A percentile compares a stretch with the other conserved stretches of the same genome.
Conservation (phyloP, 1,140 invertebrate species). For the Dinoponera quadriceps region DNA sequence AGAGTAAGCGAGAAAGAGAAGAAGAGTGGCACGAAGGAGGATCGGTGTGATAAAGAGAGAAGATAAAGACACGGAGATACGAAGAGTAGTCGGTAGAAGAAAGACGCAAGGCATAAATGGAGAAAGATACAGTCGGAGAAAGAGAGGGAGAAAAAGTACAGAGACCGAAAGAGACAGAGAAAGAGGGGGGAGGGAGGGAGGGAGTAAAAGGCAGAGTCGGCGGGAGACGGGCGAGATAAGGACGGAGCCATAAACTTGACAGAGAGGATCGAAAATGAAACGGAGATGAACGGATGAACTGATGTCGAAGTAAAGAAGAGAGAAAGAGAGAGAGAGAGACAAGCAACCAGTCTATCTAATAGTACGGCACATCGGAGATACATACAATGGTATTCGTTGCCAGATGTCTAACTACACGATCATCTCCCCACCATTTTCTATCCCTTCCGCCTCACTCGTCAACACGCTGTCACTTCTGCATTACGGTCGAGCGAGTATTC, state of each 20-base stretch:
- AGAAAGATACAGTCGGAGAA: constrained; percentile 39
- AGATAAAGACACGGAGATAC: constrained; percentile 41
- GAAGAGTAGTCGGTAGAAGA: constrained; percentile 38
- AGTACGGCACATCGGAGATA: constrained; percentile 81
- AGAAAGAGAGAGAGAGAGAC: constrained; percentile 59
- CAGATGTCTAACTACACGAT: constrained; percentile 81
- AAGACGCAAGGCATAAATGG: constrained; percentile 46
- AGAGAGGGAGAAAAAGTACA: constrained; percentile 30
- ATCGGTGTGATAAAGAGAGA: constrained; percentile 60
- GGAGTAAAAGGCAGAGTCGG: constrained; percentile 52
- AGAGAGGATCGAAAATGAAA: constrained; percentile 64
- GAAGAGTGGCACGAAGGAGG: constrained; percentile 47
- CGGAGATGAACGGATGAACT: constrained; percentile 56
- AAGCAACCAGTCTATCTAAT: constrained; percentile 83
- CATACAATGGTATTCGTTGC: constrained; percentile 77
- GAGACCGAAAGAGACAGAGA: background rate
- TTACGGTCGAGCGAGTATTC: constrained; percentile 68
- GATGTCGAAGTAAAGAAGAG: constrained; percentile 53
- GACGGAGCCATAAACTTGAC: constrained; percentile 69
- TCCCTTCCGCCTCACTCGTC: constrained; percentile 62
- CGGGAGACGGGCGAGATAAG: constrained; percentile 62
- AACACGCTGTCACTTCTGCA: constrained; percentile 78
- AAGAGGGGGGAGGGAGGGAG: constrained; percentile 53
- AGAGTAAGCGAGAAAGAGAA: constrained; percentile 69
- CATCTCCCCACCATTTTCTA: constrained; percentile 52